These are phyloP conservation scores for Vidua macroura DNA, from an alignment of 2,113 vertebrate genomes.

Conservation along the genomic window DNA sequence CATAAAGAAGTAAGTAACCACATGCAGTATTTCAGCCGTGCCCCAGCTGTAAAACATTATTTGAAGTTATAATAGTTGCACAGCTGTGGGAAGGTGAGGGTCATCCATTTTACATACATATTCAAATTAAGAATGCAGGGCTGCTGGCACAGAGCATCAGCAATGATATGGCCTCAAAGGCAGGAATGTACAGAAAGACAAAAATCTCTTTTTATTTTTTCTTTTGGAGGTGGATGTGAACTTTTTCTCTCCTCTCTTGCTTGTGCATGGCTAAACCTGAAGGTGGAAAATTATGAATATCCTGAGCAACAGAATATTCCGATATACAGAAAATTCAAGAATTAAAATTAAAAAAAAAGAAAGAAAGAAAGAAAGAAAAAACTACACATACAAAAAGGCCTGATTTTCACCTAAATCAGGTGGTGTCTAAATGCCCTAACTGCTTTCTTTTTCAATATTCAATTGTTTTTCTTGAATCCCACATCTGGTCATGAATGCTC, in stretches of 20 bases:
- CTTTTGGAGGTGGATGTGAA: neutral
- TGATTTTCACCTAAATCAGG: neutral
- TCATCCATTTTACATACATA: conserved; percentile 65
- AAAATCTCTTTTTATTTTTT: conserved; percentile 11
- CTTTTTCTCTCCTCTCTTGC: neutral
- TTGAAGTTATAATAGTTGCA: conserved; percentile 69
- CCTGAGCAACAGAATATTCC: neutral
- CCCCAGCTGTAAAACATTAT: conserved; percentile 72
- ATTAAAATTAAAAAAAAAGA: neutral
- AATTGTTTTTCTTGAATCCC: neutral
- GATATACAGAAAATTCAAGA: neutral
- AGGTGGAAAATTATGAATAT: neutral
- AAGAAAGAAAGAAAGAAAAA: neutral
- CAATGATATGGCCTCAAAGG: conserved; percentile 42
- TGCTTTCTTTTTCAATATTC: neutral
- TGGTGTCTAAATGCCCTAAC: neutral
- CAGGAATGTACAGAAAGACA: conserved; percentile 48
- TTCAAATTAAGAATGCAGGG: conserved; percentile 71
- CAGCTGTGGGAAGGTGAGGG: conserved; percentile 60
- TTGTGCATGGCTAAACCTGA: neutral
- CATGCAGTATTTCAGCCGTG: conserved; percentile 66
- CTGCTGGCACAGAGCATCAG: conserved; percentile 61
- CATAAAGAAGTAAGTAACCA: conserved; percentile 57
- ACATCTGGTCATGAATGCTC: neutral
- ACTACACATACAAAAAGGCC: neutral